phyloP scores from a whole-genome alignment of 2,888 invertebrate genomes.

The Dendrolimus pini region DNA sequence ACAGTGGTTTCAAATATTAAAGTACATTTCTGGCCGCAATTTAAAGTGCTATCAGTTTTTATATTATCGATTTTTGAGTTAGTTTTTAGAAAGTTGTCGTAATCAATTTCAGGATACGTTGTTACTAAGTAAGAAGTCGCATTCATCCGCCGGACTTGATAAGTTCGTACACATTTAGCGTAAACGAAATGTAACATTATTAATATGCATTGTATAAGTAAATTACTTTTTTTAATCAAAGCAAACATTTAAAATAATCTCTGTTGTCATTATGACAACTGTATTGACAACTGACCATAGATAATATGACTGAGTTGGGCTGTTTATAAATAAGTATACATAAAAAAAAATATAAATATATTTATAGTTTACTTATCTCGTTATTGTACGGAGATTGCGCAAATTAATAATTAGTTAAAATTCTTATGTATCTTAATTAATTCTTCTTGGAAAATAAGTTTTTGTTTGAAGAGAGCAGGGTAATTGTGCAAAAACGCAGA shows the following conservation, averaged over 20 bases:
- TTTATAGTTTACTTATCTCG: too few relatives aligned
- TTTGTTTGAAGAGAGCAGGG: too few relatives aligned
- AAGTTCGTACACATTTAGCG: constrained; percentile 43
- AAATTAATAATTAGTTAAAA: too few relatives aligned
- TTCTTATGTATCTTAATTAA: too few relatives aligned
- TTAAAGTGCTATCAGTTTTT: constrained; percentile 5
- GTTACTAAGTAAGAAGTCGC: constrained; percentile 52
- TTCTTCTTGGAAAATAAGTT: too few relatives aligned
- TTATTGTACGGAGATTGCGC: too few relatives aligned
- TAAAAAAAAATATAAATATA: too few relatives aligned
- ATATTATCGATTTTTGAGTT: background rate
- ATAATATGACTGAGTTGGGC: too few relatives aligned
- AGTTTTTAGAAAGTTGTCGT: constrained; percentile 12
- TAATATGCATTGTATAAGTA: constrained; percentile 36
- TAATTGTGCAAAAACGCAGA: too few relatives aligned
- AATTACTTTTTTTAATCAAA: constrained; percentile 27
- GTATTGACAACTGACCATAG: background rate
- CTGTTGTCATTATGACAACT: constrained; percentile 1
- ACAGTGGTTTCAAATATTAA: constrained; percentile 1
- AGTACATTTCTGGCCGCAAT: background rate
- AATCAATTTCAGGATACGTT: constrained; percentile 37
- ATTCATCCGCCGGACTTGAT: constrained; percentile 52
- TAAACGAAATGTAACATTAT: constrained; percentile 27
- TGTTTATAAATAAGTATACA: too few relatives aligned
- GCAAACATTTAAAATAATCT: constrained; percentile 18